phyloP scores from a whole-genome alignment of 2,797 vertebrate genomes.

The Sebastes steindachneri region DNA sequence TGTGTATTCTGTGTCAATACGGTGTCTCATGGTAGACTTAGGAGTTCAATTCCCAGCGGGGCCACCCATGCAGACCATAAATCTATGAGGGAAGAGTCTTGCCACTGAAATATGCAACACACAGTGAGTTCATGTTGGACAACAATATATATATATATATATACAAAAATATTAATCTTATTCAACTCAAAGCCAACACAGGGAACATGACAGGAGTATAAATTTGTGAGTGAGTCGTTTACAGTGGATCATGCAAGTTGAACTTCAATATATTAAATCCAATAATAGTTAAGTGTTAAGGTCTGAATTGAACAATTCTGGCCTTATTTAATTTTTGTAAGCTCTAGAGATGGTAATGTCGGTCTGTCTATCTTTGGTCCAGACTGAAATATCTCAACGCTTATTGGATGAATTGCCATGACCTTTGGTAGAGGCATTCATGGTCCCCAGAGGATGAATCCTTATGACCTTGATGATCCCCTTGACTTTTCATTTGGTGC shows the following conservation, averaged over 20 bases:
- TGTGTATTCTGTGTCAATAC: constrained; percentile 60
- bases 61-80: constrained; percentile 70
- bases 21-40: constrained; percentile 28
- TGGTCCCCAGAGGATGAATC: neutral
- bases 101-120: constrained; percentile 34
- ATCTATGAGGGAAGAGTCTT: constrained; percentile 39
- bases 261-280: constrained; percentile 25
- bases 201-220: constrained; percentile 33
- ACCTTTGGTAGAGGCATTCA: neutral
- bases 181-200: constrained; percentile 53
- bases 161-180: constrained; percentile 79
- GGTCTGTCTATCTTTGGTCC: neutral
- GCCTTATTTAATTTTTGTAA: neutral
- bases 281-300: neutral
- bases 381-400: neutral
- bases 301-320: neutral
- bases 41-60: constrained; percentile 30
- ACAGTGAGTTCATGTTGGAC: neutral
- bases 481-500: neutral
- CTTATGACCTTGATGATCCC: neutral
- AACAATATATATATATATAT: neutral
- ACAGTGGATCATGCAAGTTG: constrained; percentile 57
- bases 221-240: constrained; percentile 35
- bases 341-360: neutral
- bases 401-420: neutral